Evolutionary conservation across 92 coral and sea anemone genomes (phyloP).

Genomic region (Epizoanthus ramosus): DNA sequence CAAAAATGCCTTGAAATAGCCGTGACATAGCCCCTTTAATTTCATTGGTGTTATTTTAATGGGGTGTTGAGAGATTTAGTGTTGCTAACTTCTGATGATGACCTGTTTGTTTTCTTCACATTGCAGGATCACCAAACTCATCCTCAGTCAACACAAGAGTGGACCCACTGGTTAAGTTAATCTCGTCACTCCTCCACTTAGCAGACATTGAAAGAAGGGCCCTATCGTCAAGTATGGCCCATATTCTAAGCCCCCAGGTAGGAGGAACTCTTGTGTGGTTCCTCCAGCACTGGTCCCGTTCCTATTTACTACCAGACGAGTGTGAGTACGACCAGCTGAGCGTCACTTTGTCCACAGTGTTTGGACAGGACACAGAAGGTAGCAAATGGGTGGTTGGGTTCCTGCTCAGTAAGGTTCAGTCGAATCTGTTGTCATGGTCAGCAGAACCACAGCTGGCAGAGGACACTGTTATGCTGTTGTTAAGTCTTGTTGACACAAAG

Average conservation of each 20-base stretch:
- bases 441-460: conserved; percentile 87
- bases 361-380: conserved; percentile 81
- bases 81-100: neutral
- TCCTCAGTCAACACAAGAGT: conserved; percentile 55
- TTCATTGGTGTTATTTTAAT: no score
- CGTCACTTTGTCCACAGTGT: conserved; percentile 67
- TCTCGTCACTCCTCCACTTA: conserved; percentile 69
- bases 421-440: conserved; percentile 89
- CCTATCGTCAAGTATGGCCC: conserved; percentile 71
- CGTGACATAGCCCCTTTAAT: no score
- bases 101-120: neutral
- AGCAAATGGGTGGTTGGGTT: conserved; percentile 88
- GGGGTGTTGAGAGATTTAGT: neutral
- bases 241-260: conserved; percentile 89
- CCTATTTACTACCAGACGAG: conserved; percentile 90
- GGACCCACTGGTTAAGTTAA: conserved; percentile 79
- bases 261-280: conserved; percentile 96
- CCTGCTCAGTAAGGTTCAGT: conserved; percentile 78
- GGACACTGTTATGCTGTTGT: conserved; percentile 81
- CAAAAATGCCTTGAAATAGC: no score
- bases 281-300: conserved; percentile 79
- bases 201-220: conserved; percentile 87
- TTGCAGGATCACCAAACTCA: conserved; percentile 53
- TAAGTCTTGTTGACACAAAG: conserved; percentile 82
- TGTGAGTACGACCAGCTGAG: conserved; percentile 86